Evolutionary conservation across 2,888 invertebrate genomes (phyloP).

Genomic region (Piscicola geometra): DNA sequence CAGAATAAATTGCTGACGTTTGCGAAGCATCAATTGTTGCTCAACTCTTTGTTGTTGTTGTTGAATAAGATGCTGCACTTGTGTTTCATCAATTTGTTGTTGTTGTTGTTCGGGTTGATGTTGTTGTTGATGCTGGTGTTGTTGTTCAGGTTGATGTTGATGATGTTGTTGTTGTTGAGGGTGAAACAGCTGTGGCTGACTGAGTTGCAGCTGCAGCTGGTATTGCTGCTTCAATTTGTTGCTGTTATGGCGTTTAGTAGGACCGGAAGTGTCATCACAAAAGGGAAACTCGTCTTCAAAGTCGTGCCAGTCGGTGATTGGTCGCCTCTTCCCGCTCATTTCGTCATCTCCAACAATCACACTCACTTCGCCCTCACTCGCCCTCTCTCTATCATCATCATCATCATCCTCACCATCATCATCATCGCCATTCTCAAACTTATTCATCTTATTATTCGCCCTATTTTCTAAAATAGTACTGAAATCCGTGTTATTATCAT

Average conservation of each 20-base stretch:
- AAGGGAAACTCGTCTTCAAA: not conserved
- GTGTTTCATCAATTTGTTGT: not conserved
- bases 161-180: not conserved
- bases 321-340: not conserved
- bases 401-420: not conserved
- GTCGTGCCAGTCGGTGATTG: not conserved
- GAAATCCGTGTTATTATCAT: no score
- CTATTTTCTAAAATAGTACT: no score
- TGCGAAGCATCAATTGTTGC: no score
- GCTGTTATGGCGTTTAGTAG: not conserved
- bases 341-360: not conserved
- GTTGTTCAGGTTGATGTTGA: not conserved
- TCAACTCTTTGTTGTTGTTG: no score
- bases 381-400: not conserved
- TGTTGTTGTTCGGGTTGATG: not conserved
- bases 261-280: not conserved
- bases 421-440: not conserved
- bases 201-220: conserved; percentile 14
- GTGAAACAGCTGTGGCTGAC: not conserved
- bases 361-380: not conserved
- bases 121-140: not conserved
- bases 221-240: conserved; percentile 9
- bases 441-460: no score
- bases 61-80: not conserved
- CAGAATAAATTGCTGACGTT: no score